Percentiles rank a stretch among this genome's conserved stretches.
Conservation (phyloP, 2,113 vertebrate genomes). For the Mustela nigripes region DNA sequence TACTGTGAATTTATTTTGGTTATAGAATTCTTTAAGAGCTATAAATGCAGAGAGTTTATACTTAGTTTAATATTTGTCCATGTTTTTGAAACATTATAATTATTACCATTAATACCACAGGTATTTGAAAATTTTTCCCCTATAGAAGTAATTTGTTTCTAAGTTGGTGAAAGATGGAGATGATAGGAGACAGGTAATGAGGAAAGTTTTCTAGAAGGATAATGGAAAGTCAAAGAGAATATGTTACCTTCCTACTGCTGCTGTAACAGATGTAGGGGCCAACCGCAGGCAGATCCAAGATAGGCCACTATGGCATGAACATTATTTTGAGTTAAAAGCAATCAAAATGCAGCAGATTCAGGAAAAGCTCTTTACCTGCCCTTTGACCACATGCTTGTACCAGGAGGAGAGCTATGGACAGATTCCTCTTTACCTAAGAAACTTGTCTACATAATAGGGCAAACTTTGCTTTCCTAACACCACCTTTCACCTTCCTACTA, state of each 20-base stretch:
- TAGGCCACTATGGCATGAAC: background rate
- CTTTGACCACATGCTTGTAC: background rate
- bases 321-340: background rate
- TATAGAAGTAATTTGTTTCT: background rate
- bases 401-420: background rate
- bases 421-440: background rate
- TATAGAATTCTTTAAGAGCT: background rate
- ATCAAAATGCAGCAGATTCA: background rate
- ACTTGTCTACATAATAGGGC: background rate
- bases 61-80: background rate
- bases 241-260: background rate
- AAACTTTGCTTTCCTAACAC: background rate
- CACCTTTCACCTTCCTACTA: background rate
- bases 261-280: background rate
- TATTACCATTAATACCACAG: background rate
- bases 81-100: constrained; percentile 39
- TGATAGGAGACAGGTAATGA: background rate
- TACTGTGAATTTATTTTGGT: constrained; percentile 29
- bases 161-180: background rate
- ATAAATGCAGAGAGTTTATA: background rate
- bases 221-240: background rate
- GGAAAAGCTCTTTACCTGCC: background rate
- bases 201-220: background rate
- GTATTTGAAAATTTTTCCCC: background rate
- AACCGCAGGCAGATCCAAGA: background rate